Conservation (phyloP, 37 sponge, comb jelly and placozoan species). For the Dysidea cf. avara region DNA sequence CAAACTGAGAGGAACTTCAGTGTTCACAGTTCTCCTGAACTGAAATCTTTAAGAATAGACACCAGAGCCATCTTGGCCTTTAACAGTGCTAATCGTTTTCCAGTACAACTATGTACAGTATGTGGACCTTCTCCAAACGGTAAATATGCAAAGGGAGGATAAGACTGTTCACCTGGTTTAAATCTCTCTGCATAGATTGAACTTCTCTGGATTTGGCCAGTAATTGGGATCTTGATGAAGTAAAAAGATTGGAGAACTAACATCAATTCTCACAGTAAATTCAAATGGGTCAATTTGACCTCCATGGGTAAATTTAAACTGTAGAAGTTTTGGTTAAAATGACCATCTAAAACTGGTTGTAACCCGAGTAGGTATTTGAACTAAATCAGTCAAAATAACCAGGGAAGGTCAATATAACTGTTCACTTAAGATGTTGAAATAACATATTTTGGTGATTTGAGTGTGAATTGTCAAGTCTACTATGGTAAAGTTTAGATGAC, state of each 20-base stretch:
- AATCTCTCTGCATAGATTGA: constrained; percentile 59
- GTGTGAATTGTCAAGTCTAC: too few species aligned
- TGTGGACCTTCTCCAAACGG: constrained; percentile 83
- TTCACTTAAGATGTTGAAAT: too few species aligned
- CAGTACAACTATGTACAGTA: constrained; percentile 71
- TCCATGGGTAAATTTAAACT: too few species aligned
- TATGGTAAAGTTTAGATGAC: too few species aligned
- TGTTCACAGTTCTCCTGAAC: constrained; percentile 46
- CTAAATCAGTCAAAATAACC: too few species aligned
- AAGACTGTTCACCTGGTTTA: too few species aligned
- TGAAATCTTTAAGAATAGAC: constrained; percentile 44
- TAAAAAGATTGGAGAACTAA: constrained; percentile 33
- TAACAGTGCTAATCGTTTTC: constrained; percentile 81
- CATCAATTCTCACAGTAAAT: constrained; percentile 17
- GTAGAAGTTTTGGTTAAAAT: too few species aligned
- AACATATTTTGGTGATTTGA: too few species aligned
- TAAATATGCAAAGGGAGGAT: constrained; percentile 45
- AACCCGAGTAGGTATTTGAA: too few species aligned
- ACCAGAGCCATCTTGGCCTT: constrained; percentile 75
- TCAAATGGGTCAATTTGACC: too few species aligned
- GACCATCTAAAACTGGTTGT: too few species aligned
- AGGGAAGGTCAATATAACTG: too few species aligned
- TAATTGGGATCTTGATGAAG: constrained; percentile 66
- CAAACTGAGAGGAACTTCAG: not conserved
- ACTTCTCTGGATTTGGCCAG: constrained; percentile 75